phyloP scores from a whole-genome alignment of 2,888 invertebrate genomes.

The Caradrina clavipalpis region DNA sequence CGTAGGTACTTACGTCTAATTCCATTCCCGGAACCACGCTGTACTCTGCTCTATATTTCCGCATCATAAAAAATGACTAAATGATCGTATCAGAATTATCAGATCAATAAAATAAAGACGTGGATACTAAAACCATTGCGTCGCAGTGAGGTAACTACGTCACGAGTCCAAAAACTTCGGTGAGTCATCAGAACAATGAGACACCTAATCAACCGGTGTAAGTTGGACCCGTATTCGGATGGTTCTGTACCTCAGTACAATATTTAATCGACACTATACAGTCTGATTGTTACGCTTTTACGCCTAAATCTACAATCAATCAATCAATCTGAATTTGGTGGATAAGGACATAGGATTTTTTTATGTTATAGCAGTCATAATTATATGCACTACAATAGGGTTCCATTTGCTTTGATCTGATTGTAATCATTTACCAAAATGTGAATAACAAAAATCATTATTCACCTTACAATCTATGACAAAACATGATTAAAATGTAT shows the following conservation, averaged over 20 bases:
- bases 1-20: neutral
- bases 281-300: too few relatives aligned
- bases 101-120: constrained; percentile 11
- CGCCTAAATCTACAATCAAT: too few relatives aligned
- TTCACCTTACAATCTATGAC: constrained; percentile 9
- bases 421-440: neutral
- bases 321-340: too few relatives aligned
- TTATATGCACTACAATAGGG: too few relatives aligned
- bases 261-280: too few relatives aligned
- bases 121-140: constrained; percentile 11
- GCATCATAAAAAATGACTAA: constrained; percentile 21
- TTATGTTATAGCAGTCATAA: too few relatives aligned
- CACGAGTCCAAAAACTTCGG: constrained; percentile 10
- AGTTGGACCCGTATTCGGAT: too few relatives aligned
- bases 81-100: constrained; percentile 4
- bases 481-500: neutral
- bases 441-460: neutral
- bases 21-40: neutral
- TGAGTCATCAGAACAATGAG: constrained; percentile 31
- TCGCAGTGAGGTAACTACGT: constrained; percentile 16
- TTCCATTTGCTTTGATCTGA: neutral
- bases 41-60: neutral
- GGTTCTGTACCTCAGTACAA: too few relatives aligned
- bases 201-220: constrained; percentile 1
- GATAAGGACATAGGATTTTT: too few relatives aligned